Base-by-base conservation (phyloP, 2,797 vertebrate species). In the Centroberyx gerrardi region DNA sequence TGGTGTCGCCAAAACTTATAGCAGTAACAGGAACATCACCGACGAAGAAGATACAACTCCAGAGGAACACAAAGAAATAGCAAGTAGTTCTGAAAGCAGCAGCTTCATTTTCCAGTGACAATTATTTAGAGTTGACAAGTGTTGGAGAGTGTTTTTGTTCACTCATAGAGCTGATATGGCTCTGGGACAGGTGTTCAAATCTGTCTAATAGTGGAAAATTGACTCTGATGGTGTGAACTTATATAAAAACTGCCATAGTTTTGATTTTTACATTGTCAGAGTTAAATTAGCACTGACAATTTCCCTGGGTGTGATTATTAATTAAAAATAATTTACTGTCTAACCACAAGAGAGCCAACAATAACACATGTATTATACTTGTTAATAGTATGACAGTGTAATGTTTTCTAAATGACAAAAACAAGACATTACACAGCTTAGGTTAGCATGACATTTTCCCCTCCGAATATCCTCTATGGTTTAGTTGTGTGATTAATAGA, bases 401-500 rank as follows among this genome's bases (percentile, higher is more conserved):
- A 17, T 73, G 48, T 73, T 75, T 64, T 15, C 62, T 66, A 33
- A 74, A 78, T 64, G 68, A 79, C 33, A 74, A 76, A 80, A 78
- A 71, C 51, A 70, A 82, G 72, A 80, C 42, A 54, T 82, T 72
- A 76, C 27, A 67, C 46, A 81, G 55, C 18, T 64, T 49, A 67
- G 70, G 63, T 71, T 68, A 58, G 55, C 72, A 33, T 68, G 62
- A 68, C 75, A 83, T 88, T 80, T 80, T 74, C 56, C 63, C 88
- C 38, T 81, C 72, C 65, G 56, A 61, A 72, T 71, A 74, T 61
- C 51, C 78, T 78, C 67, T 38, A 12, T 54, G 53, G 62, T 77
- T 84, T 72, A 74, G 66, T 53, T 48, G 64, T 68, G 49, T 85
- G 76, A 87, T 87, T 90, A 90, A 90, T 90, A 81, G 51, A 83